phyloP scores from a whole-genome alignment of 2,888 invertebrate species.

The Apeira syringaria region DNA sequence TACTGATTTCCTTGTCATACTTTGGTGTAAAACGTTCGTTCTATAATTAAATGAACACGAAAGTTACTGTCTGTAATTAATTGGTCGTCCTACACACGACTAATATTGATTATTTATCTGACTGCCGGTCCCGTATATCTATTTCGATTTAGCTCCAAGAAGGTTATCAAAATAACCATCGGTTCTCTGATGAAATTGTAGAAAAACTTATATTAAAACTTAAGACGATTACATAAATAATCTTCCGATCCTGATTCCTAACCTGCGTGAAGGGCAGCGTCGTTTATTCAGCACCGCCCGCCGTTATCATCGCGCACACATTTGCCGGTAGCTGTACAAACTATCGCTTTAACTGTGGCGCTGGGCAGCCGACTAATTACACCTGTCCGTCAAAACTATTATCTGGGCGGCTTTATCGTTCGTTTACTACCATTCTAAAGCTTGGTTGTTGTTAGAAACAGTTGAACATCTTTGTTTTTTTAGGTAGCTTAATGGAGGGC shows the following conservation, averaged over 20 bases:
- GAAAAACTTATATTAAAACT: too few species aligned
- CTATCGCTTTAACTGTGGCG: slow-evolving; percentile 29
- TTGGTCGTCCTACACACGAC: too few species aligned
- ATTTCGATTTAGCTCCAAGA: too few species aligned
- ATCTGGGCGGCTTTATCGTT: slow-evolving; percentile 63
- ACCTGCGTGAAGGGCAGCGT: slow-evolving; percentile 55
- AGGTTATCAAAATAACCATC: too few species aligned
- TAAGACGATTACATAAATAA: too few species aligned
- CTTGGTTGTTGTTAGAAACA: slow-evolving; percentile 15
- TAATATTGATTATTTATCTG: too few species aligned
- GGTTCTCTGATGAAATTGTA: too few species aligned
- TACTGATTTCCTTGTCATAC: too few species aligned
- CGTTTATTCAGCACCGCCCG: slow-evolving; percentile 57
- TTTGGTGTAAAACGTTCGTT: too few species aligned
- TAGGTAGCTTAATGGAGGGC: slow-evolving; percentile 7
- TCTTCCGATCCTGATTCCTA: slow-evolving; percentile 12
- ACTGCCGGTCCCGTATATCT: too few species aligned
- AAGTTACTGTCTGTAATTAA: too few species aligned
- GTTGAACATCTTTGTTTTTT: slow-evolving; percentile 17
- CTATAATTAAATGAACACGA: too few species aligned
- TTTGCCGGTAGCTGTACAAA: slow-evolving; percentile 49
- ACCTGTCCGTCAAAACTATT: slow-evolving; percentile 70
- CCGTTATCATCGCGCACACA: slow-evolving; percentile 57
- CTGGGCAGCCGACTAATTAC: slow-evolving; percentile 64
- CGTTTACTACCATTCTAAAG: slow-evolving; percentile 40